These are phyloP conservation scores for Buathra laborator DNA, from an alignment of 2,888 invertebrate species.

Conservation along the genomic window DNA sequence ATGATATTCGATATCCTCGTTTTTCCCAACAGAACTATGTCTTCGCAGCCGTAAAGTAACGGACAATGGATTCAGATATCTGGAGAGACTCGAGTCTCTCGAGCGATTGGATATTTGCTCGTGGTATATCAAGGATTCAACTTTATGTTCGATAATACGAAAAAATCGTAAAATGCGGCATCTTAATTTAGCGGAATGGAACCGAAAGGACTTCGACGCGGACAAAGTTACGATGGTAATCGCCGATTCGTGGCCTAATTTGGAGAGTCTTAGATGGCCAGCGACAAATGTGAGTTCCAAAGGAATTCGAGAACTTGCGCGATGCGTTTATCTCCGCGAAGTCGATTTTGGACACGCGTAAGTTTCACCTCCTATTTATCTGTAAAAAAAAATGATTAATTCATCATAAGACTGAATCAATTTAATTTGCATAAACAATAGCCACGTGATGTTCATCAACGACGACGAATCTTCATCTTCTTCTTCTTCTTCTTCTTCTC, in stretches of 20 bases:
- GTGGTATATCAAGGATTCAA: not conserved
- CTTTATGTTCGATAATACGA: slow-evolving; percentile 5
- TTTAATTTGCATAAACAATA: not conserved
- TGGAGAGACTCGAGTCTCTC: slow-evolving; percentile 89
- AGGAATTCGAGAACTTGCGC: slow-evolving; percentile 88
- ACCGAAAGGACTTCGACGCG: slow-evolving; percentile 83
- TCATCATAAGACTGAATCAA: not conserved
- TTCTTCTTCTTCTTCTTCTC: too few species aligned
- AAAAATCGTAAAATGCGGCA: slow-evolving; percentile 1
- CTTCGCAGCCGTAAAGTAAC: slow-evolving; percentile 90
- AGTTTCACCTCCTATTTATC: slow-evolving; percentile 79
- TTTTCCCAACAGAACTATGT: slow-evolving; percentile 89
- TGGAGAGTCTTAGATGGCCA: slow-evolving; percentile 94
- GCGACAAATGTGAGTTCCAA: slow-evolving; percentile 92
- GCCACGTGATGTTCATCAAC: not conserved
- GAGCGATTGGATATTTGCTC: slow-evolving; percentile 86
- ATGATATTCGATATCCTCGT: not conserved
- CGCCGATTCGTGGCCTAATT: slow-evolving; percentile 88
- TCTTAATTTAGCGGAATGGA: slow-evolving; percentile 72
- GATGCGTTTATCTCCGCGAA: slow-evolving; percentile 91
- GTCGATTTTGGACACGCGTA: slow-evolving; percentile 97
- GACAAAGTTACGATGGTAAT: slow-evolving; percentile 91
- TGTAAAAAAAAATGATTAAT: not conserved
- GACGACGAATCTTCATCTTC: too few species aligned
- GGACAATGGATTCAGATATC: slow-evolving; percentile 86